A percentile compares a stretch with the other conserved stretches of the same genome.
Conservation (phyloP, 2,113 vertebrate genomes). For the Crocuta crocuta region DNA sequence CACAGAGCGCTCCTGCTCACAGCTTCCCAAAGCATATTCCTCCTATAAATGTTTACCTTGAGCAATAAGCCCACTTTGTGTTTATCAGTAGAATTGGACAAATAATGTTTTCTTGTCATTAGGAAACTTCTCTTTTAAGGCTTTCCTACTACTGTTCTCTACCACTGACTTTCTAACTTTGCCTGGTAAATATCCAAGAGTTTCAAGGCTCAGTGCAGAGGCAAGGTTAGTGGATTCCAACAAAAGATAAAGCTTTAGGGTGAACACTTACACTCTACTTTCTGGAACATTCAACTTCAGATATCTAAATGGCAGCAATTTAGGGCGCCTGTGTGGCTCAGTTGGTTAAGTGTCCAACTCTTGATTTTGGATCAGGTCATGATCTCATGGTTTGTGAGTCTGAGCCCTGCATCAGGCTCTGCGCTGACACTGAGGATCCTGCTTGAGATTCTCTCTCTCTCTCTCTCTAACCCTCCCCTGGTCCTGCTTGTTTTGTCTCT, state of each 20-base stretch:
- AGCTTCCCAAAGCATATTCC: slow-evolving; percentile 88
- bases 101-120: slow-evolving; percentile 81
- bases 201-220: background rate
- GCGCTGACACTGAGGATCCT: too few species aligned
- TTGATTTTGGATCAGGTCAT: too few species aligned
- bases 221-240: background rate
- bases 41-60: slow-evolving; percentile 90
- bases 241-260: background rate
- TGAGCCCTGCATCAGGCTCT: too few species aligned
- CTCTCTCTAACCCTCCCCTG: too few species aligned
- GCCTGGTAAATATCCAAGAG: background rate
- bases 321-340: too few species aligned
- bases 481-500: too few species aligned
- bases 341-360: too few species aligned
- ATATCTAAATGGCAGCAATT: background rate
- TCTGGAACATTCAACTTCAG: background rate
- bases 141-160: slow-evolving; percentile 11
- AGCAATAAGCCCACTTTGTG: slow-evolving; percentile 89
- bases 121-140: slow-evolving; percentile 74
- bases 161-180: background rate
- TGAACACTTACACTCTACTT: background rate
- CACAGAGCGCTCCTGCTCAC: slow-evolving; percentile 75
- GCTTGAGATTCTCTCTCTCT: too few species aligned
- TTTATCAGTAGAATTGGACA: slow-evolving; percentile 80
- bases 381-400: too few species aligned